phyloP scores from a whole-genome alignment of 2,797 vertebrate genomes.

The Fundulus diaphanus region DNA sequence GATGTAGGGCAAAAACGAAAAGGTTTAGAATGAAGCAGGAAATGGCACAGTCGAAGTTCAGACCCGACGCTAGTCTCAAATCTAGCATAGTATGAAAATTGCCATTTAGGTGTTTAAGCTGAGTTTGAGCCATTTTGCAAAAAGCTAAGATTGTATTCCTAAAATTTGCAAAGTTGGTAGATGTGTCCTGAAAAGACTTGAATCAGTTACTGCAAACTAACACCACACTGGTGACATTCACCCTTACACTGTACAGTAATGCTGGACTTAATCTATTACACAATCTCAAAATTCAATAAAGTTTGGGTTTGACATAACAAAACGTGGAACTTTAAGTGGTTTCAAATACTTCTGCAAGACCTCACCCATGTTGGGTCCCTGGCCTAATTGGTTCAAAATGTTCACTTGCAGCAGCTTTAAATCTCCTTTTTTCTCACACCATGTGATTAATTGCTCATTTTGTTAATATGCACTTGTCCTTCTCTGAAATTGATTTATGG shows the following conservation, averaged over 20 bases:
- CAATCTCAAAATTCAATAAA: neutral
- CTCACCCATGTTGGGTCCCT: neutral
- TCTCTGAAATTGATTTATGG: constrained; percentile 64
- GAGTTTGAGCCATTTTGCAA: neutral
- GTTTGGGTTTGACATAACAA: too few relatives aligned
- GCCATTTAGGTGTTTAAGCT: neutral
- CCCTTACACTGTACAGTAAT: neutral
- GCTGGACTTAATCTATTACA: neutral
- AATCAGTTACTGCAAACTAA: neutral
- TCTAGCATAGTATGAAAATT: neutral
- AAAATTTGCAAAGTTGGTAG: neutral
- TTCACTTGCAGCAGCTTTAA: constrained; percentile 65
- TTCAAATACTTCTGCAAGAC: neutral
- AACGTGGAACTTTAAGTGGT: neutral
- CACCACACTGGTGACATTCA: neutral
- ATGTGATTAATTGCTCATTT: constrained; percentile 63
- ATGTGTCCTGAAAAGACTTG: neutral
- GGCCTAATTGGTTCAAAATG: neutral
- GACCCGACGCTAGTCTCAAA: neutral
- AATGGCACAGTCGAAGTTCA: too few relatives aligned
- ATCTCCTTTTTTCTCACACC: constrained; percentile 43
- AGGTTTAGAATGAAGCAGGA: too few relatives aligned
- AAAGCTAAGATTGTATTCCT: neutral
- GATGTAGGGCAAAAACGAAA: too few relatives aligned
- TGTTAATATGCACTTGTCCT: constrained; percentile 52